These are phyloP conservation scores for Lampris incognitus DNA, from an alignment of 2,113 vertebrate species.

Conservation along the genomic window DNA sequence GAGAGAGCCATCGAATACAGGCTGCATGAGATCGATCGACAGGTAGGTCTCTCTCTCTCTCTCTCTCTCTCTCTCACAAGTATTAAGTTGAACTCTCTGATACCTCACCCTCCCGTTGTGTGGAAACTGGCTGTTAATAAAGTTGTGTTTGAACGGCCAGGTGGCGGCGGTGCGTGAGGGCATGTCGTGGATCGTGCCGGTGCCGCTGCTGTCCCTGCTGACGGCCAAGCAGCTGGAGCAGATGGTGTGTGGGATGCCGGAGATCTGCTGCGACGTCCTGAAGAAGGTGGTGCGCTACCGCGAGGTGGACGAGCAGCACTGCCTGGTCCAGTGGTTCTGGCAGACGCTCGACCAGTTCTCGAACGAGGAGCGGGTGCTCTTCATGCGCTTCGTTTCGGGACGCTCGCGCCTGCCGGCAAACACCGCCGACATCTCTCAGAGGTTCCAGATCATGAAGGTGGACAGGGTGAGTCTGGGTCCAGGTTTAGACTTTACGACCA, in stretches of 20 bases:
- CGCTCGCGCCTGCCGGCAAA: conserved; percentile 85
- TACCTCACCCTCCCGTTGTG: background rate
- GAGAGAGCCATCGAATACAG: conserved; percentile 83
- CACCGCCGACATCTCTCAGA: conserved; percentile 86
- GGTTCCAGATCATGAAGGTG: conserved; percentile 89
- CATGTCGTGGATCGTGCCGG: conserved; percentile 87
- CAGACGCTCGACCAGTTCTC: conserved; percentile 87
- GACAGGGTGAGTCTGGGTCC: conserved; percentile 78
- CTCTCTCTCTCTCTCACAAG: background rate
- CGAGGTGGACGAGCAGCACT: conserved; percentile 85
- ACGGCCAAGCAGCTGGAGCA: conserved; percentile 86
- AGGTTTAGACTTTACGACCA: too few relatives aligned
- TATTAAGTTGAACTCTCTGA: background rate
- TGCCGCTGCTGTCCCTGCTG: conserved; percentile 85
- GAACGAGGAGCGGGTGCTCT: conserved; percentile 87
- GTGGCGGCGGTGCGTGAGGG: conserved; percentile 84
- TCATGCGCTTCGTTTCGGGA: conserved; percentile 87
- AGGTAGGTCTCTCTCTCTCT: conserved; percentile 52
- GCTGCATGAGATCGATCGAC: conserved; percentile 84
- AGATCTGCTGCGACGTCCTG: conserved; percentile 86
- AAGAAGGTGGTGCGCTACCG: conserved; percentile 87
- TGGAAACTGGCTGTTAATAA: too few relatives aligned
- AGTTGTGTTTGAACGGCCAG: conserved; percentile 62
- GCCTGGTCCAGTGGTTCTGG: conserved; percentile 87
- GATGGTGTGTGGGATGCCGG: conserved; percentile 86